A percentile compares a stretch with the other conserved stretches of the same genome.
phyloP scores from a whole-genome alignment of 2,797 vertebrate genomes.

The Siniperca obscura region DNA sequence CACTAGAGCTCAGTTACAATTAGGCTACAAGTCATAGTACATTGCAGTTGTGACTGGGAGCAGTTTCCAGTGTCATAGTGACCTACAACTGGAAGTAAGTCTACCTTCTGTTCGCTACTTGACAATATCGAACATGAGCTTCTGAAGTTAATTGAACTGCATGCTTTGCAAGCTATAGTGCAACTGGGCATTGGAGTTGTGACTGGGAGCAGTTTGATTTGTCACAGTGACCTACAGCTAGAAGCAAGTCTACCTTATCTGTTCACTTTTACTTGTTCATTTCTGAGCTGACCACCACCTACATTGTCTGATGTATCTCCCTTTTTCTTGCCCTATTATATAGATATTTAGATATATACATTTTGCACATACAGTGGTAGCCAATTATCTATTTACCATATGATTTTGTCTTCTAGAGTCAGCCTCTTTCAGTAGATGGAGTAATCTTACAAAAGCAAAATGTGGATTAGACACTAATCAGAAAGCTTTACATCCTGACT shows the following conservation, averaged over 20 bases:
- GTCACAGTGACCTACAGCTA: neutral
- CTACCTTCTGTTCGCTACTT: neutral
- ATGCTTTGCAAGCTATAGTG: neutral
- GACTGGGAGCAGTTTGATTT: neutral
- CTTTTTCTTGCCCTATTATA: neutral
- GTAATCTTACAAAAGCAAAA: constrained; percentile 12
- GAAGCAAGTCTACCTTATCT: neutral
- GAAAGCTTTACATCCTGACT: neutral
- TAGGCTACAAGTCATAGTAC: neutral
- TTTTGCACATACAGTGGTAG: neutral
- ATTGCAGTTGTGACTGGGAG: neutral
- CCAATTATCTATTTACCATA: neutral
- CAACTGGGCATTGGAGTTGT: neutral
- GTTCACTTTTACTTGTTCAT: neutral
- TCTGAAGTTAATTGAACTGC: neutral
- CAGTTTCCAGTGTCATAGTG: neutral
- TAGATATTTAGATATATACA: neutral
- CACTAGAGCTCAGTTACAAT: neutral
- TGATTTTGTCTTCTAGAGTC: neutral
- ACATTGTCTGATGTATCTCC: neutral
- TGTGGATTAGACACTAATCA: constrained; percentile 7
- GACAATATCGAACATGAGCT: neutral
- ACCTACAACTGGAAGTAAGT: neutral
- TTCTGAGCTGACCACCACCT: neutral
- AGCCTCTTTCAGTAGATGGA: constrained; percentile 12